Percentiles rank a stretch among this genome's conserved stretches.
These are phyloP conservation scores for Plagodis pulveraria DNA, from an alignment of 2,888 invertebrate species.

Conservation along the genomic window DNA sequence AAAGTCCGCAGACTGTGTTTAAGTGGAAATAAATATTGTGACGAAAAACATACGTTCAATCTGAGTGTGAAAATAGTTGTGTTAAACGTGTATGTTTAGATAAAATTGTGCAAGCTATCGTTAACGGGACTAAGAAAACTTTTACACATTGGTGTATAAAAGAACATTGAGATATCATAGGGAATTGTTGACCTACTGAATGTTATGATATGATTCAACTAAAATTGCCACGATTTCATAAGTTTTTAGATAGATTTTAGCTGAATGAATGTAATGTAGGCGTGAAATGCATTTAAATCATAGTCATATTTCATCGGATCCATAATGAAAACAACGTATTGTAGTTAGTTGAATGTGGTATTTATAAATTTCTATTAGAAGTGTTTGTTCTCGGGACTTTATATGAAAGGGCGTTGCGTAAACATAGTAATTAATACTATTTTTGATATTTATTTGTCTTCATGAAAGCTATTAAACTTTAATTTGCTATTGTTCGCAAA, in stretches of 20 bases:
- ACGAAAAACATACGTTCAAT: conserved; percentile 22
- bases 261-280: conserved; percentile 8
- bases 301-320: conserved; percentile 1
- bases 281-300: conserved; percentile 9
- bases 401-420: too few relatives aligned
- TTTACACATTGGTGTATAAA: too few relatives aligned
- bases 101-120: background rate
- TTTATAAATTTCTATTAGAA: background rate
- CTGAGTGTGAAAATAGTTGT: conserved; percentile 23
- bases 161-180: too few relatives aligned
- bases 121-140: background rate
- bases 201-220: background rate
- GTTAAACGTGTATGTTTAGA: background rate
- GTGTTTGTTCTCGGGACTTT: too few relatives aligned
- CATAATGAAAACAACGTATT: conserved; percentile 7
- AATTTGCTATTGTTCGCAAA: too few relatives aligned
- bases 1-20: background rate
- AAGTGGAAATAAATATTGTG: conserved; percentile 32
- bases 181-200: background rate
- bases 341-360: background rate
- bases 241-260: conserved; percentile 2
- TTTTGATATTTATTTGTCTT: too few relatives aligned
- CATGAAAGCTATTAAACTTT: too few relatives aligned
- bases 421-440: too few relatives aligned
- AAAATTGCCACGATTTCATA: background rate